Conservation (phyloP, 2,888 invertebrate species). For the Byasa hedistus region DNA sequence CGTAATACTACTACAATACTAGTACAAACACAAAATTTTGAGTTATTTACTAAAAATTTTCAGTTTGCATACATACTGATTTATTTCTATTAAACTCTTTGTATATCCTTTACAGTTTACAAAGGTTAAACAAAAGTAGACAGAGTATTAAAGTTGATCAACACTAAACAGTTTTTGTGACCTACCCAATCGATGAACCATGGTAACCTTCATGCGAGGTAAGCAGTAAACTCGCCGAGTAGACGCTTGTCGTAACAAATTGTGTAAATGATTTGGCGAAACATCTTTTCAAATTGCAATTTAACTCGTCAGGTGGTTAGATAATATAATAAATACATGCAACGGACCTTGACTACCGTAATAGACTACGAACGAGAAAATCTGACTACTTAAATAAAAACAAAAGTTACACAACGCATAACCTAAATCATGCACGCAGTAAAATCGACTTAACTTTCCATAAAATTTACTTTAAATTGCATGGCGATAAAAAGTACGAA, state of each 20-base stretch:
- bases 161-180: constrained; percentile 23
- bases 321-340: constrained; percentile 4
- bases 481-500: no score
- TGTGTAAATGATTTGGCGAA: constrained; percentile 25
- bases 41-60: no score
- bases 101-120: neutral
- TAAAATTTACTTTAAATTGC: no score
- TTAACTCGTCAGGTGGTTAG: constrained; percentile 3
- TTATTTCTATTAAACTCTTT: neutral
- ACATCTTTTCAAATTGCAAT: constrained; percentile 15
- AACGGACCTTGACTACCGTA: neutral
- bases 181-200: constrained; percentile 15
- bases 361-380: neutral
- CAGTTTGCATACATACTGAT: neutral
- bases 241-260: constrained; percentile 25
- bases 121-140: neutral
- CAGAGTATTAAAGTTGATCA: constrained; percentile 7
- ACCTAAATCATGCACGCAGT: no score
- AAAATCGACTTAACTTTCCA: no score
- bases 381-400: no score
- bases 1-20: no score
- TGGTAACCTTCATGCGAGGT: constrained; percentile 23
- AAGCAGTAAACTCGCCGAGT: constrained; percentile 12
- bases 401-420: no score
- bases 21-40: no score